These are phyloP conservation scores for Tychaedon coryphoeus DNA, from an alignment of 2,113 vertebrate species.

Conservation along the genomic window DNA sequence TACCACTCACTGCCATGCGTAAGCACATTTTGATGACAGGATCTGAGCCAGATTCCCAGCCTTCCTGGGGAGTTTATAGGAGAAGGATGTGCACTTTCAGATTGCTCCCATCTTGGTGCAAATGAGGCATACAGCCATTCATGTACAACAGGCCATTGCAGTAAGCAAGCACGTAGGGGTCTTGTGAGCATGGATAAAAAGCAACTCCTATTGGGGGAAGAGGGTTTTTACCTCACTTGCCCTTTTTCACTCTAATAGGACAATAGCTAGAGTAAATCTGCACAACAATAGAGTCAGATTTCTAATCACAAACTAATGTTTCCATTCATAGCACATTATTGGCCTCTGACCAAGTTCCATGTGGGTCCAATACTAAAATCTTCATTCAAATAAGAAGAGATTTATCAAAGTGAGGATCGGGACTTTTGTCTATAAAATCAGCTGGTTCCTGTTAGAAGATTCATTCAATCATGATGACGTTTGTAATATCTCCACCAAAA, in stretches of 20 bases:
- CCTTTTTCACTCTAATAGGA: not conserved
- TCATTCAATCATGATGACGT: conserved; percentile 50
- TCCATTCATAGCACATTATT: not conserved
- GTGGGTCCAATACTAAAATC: conserved; percentile 49
- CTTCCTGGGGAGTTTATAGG: not conserved
- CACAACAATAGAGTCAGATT: conserved; percentile 13
- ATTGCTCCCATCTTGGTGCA: not conserved
- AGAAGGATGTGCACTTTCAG: not conserved
- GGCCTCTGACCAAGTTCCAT: conserved; percentile 34
- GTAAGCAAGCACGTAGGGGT: not conserved
- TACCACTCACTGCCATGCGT: not conserved
- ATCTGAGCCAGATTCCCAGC: not conserved
- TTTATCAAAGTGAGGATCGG: conserved; percentile 46
- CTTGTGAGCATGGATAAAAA: not conserved
- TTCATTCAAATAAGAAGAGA: conserved; percentile 40
- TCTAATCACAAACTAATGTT: conserved; percentile 34
- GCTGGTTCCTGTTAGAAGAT: conserved; percentile 56
- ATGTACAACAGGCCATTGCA: not conserved
- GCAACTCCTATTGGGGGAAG: not conserved
- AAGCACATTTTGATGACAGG: not conserved
- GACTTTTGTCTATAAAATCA: conserved; percentile 58
- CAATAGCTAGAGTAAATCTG: conserved; percentile 17
- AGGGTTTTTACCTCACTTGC: conserved; percentile 15
- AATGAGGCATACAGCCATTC: not conserved
- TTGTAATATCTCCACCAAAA: conserved; percentile 52